Evolutionary conservation across 2,888 invertebrate species (phyloP).

Genomic region (Dicycla oo): DNA sequence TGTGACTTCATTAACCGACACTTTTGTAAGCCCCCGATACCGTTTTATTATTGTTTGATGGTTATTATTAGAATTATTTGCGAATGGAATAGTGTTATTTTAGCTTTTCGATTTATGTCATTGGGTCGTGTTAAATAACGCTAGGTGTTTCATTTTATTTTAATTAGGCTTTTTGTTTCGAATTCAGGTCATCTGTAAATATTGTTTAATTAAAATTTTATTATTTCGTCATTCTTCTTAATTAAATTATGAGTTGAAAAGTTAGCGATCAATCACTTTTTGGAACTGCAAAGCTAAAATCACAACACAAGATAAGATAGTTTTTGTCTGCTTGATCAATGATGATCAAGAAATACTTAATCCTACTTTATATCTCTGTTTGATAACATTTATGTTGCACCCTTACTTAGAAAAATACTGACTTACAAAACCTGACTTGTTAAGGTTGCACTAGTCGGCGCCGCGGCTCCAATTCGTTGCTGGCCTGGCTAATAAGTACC

Average conservation of each 20-base stretch:
- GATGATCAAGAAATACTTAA: neutral
- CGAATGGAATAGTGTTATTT: conserved; percentile 1
- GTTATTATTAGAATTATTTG: conserved; percentile 18
- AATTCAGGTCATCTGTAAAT: conserved; percentile 2
- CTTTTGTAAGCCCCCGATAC: conserved; percentile 11
- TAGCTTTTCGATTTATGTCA: neutral
- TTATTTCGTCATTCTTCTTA: neutral
- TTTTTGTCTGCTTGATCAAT: neutral
- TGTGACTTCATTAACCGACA: conserved; percentile 43
- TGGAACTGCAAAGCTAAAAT: neutral
- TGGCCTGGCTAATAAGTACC: too few relatives aligned
- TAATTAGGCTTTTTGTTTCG: neutral
- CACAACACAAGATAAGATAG: too few relatives aligned
- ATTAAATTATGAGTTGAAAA: neutral
- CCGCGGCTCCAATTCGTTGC: too few relatives aligned
- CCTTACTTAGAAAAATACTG: neutral
- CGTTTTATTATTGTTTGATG: conserved; percentile 12
- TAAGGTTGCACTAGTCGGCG: too few relatives aligned
- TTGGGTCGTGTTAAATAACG: neutral
- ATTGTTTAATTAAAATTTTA: neutral
- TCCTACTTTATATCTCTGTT: neutral
- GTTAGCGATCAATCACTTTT: neutral
- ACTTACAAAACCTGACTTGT: neutral
- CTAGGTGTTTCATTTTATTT: conserved; percentile 2
- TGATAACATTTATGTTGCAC: neutral